Conservation (phyloP, 2,113 vertebrate species). For the Ceyx melanurus region DNA sequence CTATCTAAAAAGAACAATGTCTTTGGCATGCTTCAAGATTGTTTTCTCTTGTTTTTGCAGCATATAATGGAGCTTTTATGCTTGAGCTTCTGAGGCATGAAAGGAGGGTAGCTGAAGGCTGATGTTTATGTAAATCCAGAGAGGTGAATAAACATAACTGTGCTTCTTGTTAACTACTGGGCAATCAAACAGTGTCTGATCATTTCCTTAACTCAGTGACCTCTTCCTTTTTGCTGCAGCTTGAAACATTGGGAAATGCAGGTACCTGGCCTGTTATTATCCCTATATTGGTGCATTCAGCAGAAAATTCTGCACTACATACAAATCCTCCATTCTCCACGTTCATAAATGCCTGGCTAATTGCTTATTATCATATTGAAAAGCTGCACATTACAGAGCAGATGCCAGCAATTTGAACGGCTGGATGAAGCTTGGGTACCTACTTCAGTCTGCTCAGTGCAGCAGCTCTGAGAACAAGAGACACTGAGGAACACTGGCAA, state of each 20-base stretch:
- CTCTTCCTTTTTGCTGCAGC: not conserved
- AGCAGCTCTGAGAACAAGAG: not conserved
- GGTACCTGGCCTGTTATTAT: not conserved
- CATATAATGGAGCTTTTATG: not conserved
- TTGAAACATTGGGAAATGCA: not conserved
- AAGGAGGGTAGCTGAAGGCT: not conserved
- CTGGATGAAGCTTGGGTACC: not conserved
- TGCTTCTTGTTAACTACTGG: not conserved
- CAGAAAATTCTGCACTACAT: conserved; percentile 19
- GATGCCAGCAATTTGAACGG: not conserved
- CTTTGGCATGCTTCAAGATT: not conserved
- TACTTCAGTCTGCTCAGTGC: not conserved
- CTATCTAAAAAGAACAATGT: not conserved
- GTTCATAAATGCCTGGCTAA: conserved; percentile 40
- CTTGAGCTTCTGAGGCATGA: not conserved
- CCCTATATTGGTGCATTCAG: not conserved
- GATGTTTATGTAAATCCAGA: not conserved
- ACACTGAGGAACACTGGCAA: not conserved
- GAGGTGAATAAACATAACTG: not conserved
- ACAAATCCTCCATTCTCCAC: not conserved
- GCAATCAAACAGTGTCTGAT: not conserved
- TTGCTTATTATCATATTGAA: conserved; percentile 31
- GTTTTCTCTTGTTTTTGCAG: not conserved
- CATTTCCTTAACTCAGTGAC: not conserved
- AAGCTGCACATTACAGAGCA: conserved; percentile 17